A percentile compares a stretch with the other conserved stretches of the same genome.
phyloP scores from a whole-genome alignment of 1,140 invertebrate genomes.

The Mactra quadrangularis region DNA sequence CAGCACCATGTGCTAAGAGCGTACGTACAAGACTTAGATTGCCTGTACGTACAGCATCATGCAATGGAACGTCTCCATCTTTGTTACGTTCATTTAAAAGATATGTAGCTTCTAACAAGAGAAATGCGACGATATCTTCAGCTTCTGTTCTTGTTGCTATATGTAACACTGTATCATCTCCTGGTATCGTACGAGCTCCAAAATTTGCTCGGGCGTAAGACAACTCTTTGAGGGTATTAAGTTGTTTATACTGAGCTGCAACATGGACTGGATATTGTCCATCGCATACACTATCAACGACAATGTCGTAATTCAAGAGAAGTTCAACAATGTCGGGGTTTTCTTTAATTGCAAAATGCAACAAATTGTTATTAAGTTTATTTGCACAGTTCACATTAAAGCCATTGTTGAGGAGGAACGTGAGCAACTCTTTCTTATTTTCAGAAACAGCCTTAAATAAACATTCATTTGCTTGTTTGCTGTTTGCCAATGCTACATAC shows the following conservation, averaged over 20 bases:
- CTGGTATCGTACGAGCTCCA: neutral
- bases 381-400: neutral
- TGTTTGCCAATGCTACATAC: neutral
- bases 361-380: neutral
- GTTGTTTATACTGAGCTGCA: neutral
- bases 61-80: neutral
- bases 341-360: neutral
- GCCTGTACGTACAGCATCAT: neutral
- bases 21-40: neutral
- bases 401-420: neutral
- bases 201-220: neutral
- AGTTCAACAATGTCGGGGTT: neutral
- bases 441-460: neutral
- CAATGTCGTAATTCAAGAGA: neutral
- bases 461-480: neutral
- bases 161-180: neutral
- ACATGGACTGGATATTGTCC: neutral
- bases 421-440: neutral
- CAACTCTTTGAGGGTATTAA: neutral
- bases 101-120: neutral
- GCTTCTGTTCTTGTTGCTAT: neutral
- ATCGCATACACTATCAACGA: neutral
- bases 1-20: neutral
- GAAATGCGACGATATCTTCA: neutral
- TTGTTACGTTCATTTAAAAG: neutral